Conservation (phyloP, 1,140 invertebrate species). For the Scylla paramamosain region DNA sequence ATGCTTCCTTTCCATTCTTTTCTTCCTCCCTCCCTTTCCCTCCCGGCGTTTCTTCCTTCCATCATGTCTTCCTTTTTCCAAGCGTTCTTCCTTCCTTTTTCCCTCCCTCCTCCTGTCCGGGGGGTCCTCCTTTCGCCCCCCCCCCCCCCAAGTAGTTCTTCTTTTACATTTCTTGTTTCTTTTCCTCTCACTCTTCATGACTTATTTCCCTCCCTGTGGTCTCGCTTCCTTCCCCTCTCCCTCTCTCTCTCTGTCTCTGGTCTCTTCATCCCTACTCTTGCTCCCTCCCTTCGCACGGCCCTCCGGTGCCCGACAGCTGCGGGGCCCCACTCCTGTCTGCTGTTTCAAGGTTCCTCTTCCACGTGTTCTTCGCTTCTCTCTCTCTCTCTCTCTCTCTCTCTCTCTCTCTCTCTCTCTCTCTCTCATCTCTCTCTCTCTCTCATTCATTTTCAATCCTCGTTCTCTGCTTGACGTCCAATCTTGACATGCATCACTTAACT, state of each 20-base stretch:
- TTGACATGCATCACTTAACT: too few species aligned
- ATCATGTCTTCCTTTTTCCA: not conserved
- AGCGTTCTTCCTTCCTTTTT: not conserved
- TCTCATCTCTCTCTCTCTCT: not conserved
- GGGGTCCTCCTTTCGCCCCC: not conserved
- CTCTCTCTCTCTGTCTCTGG: not conserved
- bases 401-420: not conserved
- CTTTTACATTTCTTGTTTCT: not conserved
- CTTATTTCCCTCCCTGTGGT: too few species aligned
- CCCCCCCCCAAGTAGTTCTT: not conserved
- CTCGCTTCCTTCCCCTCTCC: not conserved
- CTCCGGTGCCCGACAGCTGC: not conserved
- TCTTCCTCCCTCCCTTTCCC: not conserved
- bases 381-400: not conserved
- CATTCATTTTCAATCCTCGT: too few species aligned
- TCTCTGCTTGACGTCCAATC: too few species aligned
- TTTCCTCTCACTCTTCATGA: not conserved
- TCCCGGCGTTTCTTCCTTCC: not conserved
- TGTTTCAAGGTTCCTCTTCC: not conserved
- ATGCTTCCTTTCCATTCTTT: slow-evolving; percentile 32
- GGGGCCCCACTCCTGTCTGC: not conserved
- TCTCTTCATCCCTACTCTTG: not conserved
- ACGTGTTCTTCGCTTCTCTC: not conserved
- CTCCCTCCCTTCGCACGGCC: not conserved
- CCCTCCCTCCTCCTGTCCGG: not conserved